phyloP scores from a whole-genome alignment of 2,113 vertebrate species.

The Muntiacus muntjak region DNA sequence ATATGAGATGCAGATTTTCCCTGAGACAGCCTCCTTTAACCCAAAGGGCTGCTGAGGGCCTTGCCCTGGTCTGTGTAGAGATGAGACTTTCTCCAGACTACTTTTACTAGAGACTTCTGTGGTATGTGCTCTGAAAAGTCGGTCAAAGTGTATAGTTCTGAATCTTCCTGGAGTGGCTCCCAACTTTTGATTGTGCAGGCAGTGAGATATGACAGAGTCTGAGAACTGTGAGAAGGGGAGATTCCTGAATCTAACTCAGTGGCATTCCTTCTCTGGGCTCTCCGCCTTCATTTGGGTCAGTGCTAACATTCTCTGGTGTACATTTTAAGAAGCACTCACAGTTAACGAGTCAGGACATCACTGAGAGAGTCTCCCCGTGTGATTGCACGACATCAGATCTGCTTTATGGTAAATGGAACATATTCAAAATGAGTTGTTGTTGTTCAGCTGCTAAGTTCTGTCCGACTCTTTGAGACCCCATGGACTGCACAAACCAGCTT shows the following conservation, averaged over 20 bases:
- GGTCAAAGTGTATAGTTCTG: background rate
- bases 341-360: background rate
- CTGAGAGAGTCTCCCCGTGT: background rate
- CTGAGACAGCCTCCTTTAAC: background rate
- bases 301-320: background rate
- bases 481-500: background rate
- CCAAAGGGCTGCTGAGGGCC: fast-evolving
- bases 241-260: background rate
- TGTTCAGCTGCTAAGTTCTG: background rate
- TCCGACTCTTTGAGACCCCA: background rate
- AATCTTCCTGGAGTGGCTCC: background rate
- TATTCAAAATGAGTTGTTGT: background rate
- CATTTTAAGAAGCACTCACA: background rate
- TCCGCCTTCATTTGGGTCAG: too few relatives aligned
- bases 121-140: background rate
- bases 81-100: background rate
- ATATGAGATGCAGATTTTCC: background rate
- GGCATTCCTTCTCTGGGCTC: background rate
- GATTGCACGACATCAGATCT: background rate
- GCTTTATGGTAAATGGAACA: background rate
- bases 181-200: background rate
- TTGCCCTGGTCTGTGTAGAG: background rate
- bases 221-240: background rate
- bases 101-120: background rate
- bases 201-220: background rate